A percentile compares a stretch with the other conserved stretches of the same genome.
These are phyloP conservation scores for Petrolisthes cinctipes DNA, from an alignment of 2,888 invertebrate genomes.

Conservation along the genomic window DNA sequence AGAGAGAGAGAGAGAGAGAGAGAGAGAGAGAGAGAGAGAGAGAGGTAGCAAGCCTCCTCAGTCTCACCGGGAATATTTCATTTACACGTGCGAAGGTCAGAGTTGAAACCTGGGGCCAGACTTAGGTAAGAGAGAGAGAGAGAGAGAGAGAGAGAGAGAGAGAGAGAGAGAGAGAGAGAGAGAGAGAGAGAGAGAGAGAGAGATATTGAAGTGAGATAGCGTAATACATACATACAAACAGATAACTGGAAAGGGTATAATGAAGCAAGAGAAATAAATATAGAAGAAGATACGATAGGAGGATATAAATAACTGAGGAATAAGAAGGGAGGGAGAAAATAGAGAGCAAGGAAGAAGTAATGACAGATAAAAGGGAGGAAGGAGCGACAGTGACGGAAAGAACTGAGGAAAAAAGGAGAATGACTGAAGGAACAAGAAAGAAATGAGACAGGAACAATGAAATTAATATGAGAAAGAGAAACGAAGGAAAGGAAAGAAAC, in stretches of 20 bases:
- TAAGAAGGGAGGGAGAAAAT: background rate
- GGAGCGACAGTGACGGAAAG: background rate
- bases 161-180: conserved; percentile 7
- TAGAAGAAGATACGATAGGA: background rate
- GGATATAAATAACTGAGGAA: background rate
- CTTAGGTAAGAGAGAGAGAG: background rate
- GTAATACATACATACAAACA: no score
- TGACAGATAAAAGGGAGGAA: background rate
- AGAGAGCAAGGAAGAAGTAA: background rate
- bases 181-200: conserved; percentile 25
- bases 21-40: conserved; percentile 20
- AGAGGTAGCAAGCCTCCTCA: background rate
- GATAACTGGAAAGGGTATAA: background rate
- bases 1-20: conserved; percentile 29
- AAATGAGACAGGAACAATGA: background rate
- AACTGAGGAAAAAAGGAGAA: background rate
- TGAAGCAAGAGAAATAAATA: background rate
- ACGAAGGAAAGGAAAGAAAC: no score
- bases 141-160: background rate
- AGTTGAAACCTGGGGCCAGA: background rate
- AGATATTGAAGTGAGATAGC: background rate
- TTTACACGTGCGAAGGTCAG: background rate
- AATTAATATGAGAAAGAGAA: no score
- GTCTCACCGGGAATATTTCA: no score
- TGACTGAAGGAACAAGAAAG: background rate